Evolutionary conservation across 2,888 invertebrate species (phyloP).

Genomic region (Pachymerium ferrugineum): DNA sequence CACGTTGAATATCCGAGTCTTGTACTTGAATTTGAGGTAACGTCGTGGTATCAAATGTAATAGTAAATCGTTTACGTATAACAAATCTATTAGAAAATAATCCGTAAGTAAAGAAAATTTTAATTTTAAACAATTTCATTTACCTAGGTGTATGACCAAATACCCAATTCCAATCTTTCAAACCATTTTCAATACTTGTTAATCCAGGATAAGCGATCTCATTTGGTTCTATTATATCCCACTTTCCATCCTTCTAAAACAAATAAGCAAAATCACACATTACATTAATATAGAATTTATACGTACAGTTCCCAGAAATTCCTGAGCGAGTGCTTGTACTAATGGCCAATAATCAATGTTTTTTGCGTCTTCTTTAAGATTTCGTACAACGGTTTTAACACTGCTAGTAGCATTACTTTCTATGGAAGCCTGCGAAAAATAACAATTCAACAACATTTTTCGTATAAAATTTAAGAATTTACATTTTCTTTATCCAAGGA

Average conservation of each 20-base stretch:
- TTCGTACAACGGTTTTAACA: slow-evolving; percentile 71
- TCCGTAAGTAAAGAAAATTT: background rate
- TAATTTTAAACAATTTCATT: slow-evolving; percentile 10
- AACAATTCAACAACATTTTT: background rate
- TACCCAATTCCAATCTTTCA: slow-evolving; percentile 80
- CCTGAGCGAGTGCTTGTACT: slow-evolving; percentile 73
- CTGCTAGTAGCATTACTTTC: slow-evolving; percentile 80
- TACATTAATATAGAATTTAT: background rate
- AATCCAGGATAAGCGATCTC: slow-evolving; percentile 85
- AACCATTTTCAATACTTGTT: slow-evolving; percentile 56
- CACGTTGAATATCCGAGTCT: background rate
- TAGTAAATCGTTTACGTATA: background rate
- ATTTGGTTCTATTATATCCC: slow-evolving; percentile 77
- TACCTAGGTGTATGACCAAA: slow-evolving; percentile 78
- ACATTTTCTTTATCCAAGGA: slow-evolving; percentile 39
- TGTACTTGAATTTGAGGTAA: background rate
- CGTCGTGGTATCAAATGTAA: background rate
- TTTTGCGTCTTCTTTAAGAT: slow-evolving; percentile 69
- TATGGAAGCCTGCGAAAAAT: slow-evolving; percentile 63
- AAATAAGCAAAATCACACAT: background rate
- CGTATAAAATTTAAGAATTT: too few species aligned
- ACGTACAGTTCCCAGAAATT: slow-evolving; percentile 53
- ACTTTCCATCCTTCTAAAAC: slow-evolving; percentile 69
- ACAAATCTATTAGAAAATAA: background rate
- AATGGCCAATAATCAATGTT: slow-evolving; percentile 65